Percentiles rank a stretch among this genome's conserved stretches.
These are phyloP conservation scores for Diadegma fenestrale DNA, from an alignment of 2,888 invertebrate species.

Conservation along the genomic window DNA sequence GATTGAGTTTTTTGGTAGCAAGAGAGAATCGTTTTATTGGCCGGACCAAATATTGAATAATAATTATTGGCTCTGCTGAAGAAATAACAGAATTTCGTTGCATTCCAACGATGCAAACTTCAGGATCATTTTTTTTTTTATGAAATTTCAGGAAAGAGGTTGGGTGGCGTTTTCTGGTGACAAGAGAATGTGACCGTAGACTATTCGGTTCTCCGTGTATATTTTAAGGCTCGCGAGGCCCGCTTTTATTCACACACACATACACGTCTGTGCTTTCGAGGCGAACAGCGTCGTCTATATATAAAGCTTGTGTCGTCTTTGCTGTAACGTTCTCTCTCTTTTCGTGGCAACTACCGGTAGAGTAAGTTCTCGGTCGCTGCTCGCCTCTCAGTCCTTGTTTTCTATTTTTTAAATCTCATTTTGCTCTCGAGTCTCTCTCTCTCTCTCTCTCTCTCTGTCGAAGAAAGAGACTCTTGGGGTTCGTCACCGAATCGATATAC, in stretches of 20 bases:
- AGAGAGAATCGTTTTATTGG: too few species aligned
- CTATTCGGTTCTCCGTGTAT: slow-evolving; percentile 61
- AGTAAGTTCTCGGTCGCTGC: slow-evolving; percentile 39
- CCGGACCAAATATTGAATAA: too few species aligned
- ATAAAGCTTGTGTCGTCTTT: slow-evolving; percentile 60
- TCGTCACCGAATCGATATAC: slow-evolving; percentile 82
- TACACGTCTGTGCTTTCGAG: slow-evolving; percentile 21
- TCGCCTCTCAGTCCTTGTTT: not conserved
- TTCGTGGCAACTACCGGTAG: slow-evolving; percentile 52
- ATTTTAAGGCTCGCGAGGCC: slow-evolving; percentile 64
- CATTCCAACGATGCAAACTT: too few species aligned
- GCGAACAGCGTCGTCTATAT: slow-evolving; percentile 57
- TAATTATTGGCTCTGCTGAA: too few species aligned
- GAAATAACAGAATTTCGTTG: too few species aligned
- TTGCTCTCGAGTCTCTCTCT: slow-evolving; percentile 44
- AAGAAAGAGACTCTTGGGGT: slow-evolving; percentile 71
- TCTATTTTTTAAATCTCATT: slow-evolving; percentile 22
- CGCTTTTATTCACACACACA: slow-evolving; percentile 31
- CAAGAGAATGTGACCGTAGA: slow-evolving; percentile 56
- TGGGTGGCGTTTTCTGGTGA: slow-evolving; percentile 44
- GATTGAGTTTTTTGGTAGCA: too few species aligned
- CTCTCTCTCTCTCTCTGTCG: slow-evolving; percentile 55
- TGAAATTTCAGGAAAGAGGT: slow-evolving; percentile 26
- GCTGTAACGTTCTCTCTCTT: slow-evolving; percentile 50
- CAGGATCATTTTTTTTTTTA: too few species aligned